phyloP scores from a whole-genome alignment of 2,888 invertebrate species.

The Tuta absoluta region DNA sequence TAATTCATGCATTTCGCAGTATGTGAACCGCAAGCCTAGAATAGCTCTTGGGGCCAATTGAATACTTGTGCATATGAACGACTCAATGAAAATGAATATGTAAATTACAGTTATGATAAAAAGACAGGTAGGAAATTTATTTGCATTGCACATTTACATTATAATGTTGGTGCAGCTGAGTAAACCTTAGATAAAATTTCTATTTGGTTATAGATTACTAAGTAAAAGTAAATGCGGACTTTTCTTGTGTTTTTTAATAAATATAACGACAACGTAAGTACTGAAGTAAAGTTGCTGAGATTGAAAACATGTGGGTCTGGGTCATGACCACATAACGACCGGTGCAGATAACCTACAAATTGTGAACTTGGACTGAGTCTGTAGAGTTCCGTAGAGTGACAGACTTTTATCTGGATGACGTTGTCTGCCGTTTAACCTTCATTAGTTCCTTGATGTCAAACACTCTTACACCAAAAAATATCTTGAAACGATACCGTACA shows the following conservation, averaged over 20 bases:
- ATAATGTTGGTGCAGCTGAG: background rate
- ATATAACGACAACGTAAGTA: background rate
- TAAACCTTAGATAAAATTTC: background rate
- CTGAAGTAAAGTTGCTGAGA: background rate
- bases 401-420: background rate
- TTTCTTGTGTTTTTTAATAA: too few relatives aligned
- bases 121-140: background rate
- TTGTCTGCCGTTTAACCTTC: background rate
- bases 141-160: background rate
- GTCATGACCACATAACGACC: slow-evolving; percentile 3
- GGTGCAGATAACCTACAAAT: background rate
- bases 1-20: background rate
- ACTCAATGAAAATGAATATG: slow-evolving; percentile 4
- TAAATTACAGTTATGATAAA: background rate
- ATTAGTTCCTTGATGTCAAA: background rate
- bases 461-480: too few relatives aligned
- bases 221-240: background rate
- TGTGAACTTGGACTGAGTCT: slow-evolving; percentile 4
- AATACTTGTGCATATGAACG: slow-evolving; percentile 18
- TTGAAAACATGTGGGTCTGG: slow-evolving; percentile 10
- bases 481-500: too few relatives aligned
- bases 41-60: slow-evolving; percentile 19
- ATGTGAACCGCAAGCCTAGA: background rate
- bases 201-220: background rate
- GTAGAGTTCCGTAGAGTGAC: background rate